Evolutionary conservation across 2,113 vertebrate species (phyloP), one percentile per base, ranked within the genome.

Genomic region (Chlamydotis undulata): DNA sequence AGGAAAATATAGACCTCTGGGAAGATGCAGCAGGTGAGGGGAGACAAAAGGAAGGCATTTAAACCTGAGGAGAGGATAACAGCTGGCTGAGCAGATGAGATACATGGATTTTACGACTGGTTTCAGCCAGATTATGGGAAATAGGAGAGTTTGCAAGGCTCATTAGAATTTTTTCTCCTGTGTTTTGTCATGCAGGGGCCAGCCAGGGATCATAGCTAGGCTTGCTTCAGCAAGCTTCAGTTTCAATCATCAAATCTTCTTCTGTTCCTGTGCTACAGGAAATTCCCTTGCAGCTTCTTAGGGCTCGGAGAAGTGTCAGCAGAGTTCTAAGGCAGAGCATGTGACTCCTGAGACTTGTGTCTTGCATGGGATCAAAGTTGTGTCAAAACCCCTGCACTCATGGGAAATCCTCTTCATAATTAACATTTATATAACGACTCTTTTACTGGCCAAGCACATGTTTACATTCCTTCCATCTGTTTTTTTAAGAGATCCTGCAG

Each of bases 341-440:
- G 57, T 74, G 82, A 84, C 41, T 95, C 50, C 50, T 60, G 65
- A 92, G 69, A 35, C 67, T 89, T 68, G 56, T 65, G 69, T 83
- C 69, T 64, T 93, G 61, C 68, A 43, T 60, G 67, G 68, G 77
- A 96, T 94, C 91, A 93, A 94, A 93, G 80, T 79, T 71, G 53
- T 94, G 45, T 87, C 89, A 94, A 89, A 96, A 92, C 73, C 28
- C 37, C 31, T 49, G n/a, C 53, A 75, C 37, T 75, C 86, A 71
- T 76, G 84, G 87, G 83, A 96, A 96, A 93, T 87, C 37, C 39
- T 94, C 55, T 89, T 76, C 74, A 73, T 83, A 92, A 97, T 87
- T 95, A 92, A 68, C 74, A 82, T 94, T 96, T 94, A 89, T 84
- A 57, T 89, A 96, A 93, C 2, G 0, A 78, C 50, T 92, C 63